These are phyloP conservation scores for Polydrusus tereticollis DNA, from an alignment of 2,888 invertebrate species.

Conservation along the genomic window DNA sequence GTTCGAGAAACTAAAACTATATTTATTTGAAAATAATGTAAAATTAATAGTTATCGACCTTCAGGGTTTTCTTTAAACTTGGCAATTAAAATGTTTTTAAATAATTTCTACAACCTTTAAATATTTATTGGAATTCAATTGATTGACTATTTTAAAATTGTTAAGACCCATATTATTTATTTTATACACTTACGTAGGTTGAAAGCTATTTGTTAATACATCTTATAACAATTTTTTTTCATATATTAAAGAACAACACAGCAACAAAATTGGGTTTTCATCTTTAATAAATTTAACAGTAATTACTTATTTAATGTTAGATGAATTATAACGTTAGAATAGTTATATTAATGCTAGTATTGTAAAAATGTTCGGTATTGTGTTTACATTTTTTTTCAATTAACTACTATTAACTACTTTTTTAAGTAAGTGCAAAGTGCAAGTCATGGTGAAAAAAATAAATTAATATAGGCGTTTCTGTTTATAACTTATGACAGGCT, in stretches of 20 bases:
- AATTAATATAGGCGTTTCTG: not conserved
- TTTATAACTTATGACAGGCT: not conserved
- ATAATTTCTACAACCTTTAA: slow-evolving; percentile 22
- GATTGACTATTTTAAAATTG: not conserved
- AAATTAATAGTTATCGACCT: slow-evolving; percentile 11
- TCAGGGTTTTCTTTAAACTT: slow-evolving; percentile 17
- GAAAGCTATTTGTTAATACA: slow-evolving; percentile 6
- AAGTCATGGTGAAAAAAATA: not conserved
- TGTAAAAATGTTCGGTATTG: not conserved
- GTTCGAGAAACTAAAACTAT: not conserved
- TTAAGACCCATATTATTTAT: slow-evolving; percentile 12
- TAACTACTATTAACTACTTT: not conserved
- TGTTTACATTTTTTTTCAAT: slow-evolving; percentile 12
- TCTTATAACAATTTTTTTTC: not conserved
- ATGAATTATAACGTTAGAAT: too few relatives aligned
- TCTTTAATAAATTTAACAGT: not conserved
- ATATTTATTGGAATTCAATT: slow-evolving; percentile 11
- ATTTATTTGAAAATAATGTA: slow-evolving; percentile 9
- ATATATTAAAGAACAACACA: not conserved
- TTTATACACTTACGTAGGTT: not conserved
- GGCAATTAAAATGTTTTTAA: slow-evolving; percentile 15
- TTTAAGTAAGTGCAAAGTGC: not conserved
- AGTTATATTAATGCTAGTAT: not conserved
- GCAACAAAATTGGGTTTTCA: not conserved
- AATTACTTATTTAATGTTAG: not conserved